A percentile compares a stretch with the other conserved stretches of the same genome.
These are phyloP conservation scores for Ficedula albicollis DNA, from an alignment of 2,797 vertebrate genomes.

Conservation along the genomic window DNA sequence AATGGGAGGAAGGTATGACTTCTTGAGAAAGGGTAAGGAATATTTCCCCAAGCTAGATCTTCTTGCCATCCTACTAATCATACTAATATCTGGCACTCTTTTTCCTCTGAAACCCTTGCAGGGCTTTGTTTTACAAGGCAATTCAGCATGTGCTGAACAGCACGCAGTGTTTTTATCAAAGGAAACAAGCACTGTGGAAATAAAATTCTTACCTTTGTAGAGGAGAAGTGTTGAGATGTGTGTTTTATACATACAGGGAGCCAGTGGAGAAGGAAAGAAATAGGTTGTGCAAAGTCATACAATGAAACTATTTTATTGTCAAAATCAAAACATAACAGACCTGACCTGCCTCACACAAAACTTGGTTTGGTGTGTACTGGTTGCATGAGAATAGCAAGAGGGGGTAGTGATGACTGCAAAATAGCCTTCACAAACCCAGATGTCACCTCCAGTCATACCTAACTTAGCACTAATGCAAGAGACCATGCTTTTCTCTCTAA, in stretches of 20 bases:
- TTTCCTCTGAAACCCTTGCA: neutral
- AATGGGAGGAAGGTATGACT: neutral
- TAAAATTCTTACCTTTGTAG: neutral
- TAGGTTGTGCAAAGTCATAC: neutral
- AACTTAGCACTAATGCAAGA: neutral
- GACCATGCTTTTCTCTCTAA: neutral
- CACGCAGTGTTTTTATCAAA: neutral
- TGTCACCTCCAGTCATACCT: neutral
- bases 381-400: fast-evolving
- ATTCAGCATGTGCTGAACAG: neutral
- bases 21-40: neutral
- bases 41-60: neutral
- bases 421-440: neutral
- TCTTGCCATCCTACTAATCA: neutral
- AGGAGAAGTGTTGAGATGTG: neutral
- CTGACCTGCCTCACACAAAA: neutral
- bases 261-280: neutral
- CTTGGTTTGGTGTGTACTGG: neutral
- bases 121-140: neutral
- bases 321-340: neutral
- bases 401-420: neutral
- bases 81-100: neutral
- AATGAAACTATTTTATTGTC: neutral
- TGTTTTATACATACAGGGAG: neutral
- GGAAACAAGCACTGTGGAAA: neutral